These are phyloP conservation scores for Misgurnus mizolepis DNA, from an alignment of 2,113 vertebrate genomes.

Conservation along the genomic window DNA sequence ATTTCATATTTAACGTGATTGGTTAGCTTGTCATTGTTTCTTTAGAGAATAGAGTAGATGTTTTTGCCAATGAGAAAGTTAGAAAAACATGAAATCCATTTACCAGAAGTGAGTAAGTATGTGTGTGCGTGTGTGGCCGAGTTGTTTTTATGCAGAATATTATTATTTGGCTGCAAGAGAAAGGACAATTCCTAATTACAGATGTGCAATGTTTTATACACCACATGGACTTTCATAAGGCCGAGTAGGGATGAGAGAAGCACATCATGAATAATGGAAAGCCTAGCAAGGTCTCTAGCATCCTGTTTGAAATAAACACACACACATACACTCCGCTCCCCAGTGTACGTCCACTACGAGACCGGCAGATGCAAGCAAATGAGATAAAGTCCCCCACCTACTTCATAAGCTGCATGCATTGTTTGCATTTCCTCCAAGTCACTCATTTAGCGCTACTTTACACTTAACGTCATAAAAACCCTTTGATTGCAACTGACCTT, in stretches of 20 bases:
- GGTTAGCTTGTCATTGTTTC: background rate
- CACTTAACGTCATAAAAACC: conserved; percentile 40
- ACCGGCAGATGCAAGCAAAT: conserved; percentile 26
- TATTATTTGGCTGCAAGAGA: background rate
- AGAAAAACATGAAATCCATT: background rate
- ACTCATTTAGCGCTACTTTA: conserved; percentile 56
- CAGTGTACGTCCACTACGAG: conserved; percentile 15
- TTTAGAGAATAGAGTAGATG: background rate
- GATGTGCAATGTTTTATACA: conserved; percentile 32
- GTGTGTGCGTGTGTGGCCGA: background rate
- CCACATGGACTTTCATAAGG: conserved; percentile 61
- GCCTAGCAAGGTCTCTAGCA: conserved; percentile 63
- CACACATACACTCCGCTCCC: conserved; percentile 58
- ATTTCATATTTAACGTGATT: background rate
- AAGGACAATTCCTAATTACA: conserved; percentile 6
- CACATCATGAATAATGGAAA: conserved; percentile 72
- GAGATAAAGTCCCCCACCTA: conserved; percentile 7
- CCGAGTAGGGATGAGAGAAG: conserved; percentile 53
- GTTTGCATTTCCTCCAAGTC: conserved; percentile 59
- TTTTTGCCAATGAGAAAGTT: background rate
- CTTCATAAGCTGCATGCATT: conserved; percentile 26
- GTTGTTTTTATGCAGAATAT: background rate
- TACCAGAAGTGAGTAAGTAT: background rate
- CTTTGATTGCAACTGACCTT: conserved; percentile 68
- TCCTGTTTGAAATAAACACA: conserved; percentile 64